Evolutionary conservation across 2,888 invertebrate genomes (phyloP), one percentile per base, ranked within the genome.

Genomic region (Scrobipalpa atriplicella): DNA sequence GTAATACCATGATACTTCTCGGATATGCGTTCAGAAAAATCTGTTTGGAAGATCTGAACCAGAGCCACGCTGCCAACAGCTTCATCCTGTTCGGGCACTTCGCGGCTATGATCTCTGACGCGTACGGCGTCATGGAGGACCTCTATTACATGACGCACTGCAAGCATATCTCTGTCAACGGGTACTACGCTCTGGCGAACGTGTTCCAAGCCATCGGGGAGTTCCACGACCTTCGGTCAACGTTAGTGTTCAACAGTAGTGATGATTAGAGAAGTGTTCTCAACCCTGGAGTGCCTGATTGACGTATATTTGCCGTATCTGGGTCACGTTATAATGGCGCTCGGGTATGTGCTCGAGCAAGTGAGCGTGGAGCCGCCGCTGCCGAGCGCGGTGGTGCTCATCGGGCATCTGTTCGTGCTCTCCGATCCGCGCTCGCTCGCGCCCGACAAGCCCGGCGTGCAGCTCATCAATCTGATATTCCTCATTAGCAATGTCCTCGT

Each of bases 321-420:
- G 19, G 91, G 91, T 47, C 88, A 90, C 66, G 69, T 74, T 41
- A 62, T 91, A 43, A 89, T 91, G 90, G 84, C 83, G 1, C 1
- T 86, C 18, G 92, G 90, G n/a, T 90, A 89, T 72, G 62, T 83
- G n/a, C 67, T 89, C 41, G 88, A 91, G 71, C 87, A 88, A 64
- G 72, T 87, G 9, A 80, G 70, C 66, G 66, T 84, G 0, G 72
- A 75, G 1, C 82, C 89, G 6, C 90, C 90, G 0, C n/a, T 86
- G 0, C 84, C 91, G 1, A 91, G 90, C 66, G 87, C 81, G 1
- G 68, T 90, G 18, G 87, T 91, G 3, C 74, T 91, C 36, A 39
- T 88, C 1, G 91, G 91, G 0, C 85, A 92, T 68, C 68, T 90
- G 0, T 84, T 79, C 18, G 84, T 87, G 0, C 77, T 91, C 5